phyloP scores from a whole-genome alignment of 2,797 vertebrate genomes.

The Ateles fusciceps region DNA sequence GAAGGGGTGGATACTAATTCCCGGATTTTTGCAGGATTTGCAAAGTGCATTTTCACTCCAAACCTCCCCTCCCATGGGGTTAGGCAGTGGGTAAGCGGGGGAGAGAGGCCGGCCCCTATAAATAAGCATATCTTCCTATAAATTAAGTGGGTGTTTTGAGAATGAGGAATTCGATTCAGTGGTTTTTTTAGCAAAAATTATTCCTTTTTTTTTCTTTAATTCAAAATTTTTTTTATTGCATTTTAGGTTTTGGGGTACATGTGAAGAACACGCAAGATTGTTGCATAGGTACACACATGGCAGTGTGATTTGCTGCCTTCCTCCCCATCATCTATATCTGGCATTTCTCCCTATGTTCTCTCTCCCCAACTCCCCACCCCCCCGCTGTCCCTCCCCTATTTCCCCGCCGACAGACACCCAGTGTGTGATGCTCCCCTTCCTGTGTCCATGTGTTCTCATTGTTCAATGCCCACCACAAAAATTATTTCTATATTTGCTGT shows the following conservation, averaged over 20 bases:
- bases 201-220: background rate
- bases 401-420: too few relatives aligned
- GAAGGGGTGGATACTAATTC: constrained; percentile 16
- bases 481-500: constrained; percentile 13
- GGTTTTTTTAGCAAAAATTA: constrained; percentile 18
- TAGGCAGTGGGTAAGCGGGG: background rate
- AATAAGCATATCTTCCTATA: constrained; percentile 15
- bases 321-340: too few relatives aligned
- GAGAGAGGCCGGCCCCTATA: background rate
- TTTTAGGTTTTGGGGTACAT: too few relatives aligned
- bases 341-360: too few relatives aligned
- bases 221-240: too few relatives aligned
- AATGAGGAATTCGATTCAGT: background rate
- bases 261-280: too few relatives aligned
- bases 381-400: too few relatives aligned
- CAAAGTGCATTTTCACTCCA: background rate
- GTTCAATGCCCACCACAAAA: background rate
- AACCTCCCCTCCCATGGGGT: background rate
- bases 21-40: constrained; percentile 25
- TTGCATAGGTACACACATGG: too few relatives aligned
- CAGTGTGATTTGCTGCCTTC: too few relatives aligned
- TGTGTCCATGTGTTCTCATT: too few relatives aligned
- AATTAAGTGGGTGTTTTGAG: background rate
- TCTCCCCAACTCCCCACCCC: too few relatives aligned
- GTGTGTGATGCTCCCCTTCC: too few relatives aligned